Conservation (phyloP, 2,888 invertebrate species). For the Cylindroiulus punctatus region DNA sequence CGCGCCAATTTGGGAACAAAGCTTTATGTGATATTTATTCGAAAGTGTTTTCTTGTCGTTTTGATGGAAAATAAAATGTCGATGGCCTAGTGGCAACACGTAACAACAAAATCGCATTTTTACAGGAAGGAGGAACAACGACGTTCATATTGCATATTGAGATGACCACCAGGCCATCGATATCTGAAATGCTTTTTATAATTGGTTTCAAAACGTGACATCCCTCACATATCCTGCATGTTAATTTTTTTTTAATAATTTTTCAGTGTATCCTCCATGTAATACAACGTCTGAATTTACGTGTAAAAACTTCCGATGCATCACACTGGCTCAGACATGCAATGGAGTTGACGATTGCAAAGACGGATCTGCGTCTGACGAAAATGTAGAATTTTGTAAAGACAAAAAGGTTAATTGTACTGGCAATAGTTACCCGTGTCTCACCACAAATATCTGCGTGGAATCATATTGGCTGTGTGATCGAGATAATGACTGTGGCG, state of each 20-base stretch:
- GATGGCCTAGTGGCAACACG: too few species aligned
- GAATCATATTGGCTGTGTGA: conserved; percentile 98
- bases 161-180: too few species aligned
- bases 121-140: too few species aligned
- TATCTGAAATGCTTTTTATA: not conserved
- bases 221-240: not conserved
- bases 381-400: conserved; percentile 83
- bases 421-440: conserved; percentile 88
- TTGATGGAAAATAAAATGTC: not conserved
- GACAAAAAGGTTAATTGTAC: conserved; percentile 73
- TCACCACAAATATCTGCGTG: conserved; percentile 94
- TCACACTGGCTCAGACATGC: conserved; percentile 82
- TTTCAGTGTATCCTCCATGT: conserved; percentile 54
- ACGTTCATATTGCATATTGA: too few species aligned
- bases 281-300: conserved; percentile 78
- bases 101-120: not conserved
- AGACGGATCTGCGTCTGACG: conserved; percentile 90
- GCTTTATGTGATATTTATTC: too few species aligned
- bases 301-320: conserved; percentile 91
- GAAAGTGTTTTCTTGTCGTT: not conserved
- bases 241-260: not conserved
- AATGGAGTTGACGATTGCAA: conserved; percentile 95
- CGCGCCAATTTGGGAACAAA: conserved; percentile 2
- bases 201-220: too few species aligned
- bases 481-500: conserved; percentile 93